Percentiles rank a stretch among this genome's conserved stretches.
These are phyloP conservation scores for Carassius auratus DNA, from an alignment of 2,113 vertebrate genomes.

Conservation along the genomic window DNA sequence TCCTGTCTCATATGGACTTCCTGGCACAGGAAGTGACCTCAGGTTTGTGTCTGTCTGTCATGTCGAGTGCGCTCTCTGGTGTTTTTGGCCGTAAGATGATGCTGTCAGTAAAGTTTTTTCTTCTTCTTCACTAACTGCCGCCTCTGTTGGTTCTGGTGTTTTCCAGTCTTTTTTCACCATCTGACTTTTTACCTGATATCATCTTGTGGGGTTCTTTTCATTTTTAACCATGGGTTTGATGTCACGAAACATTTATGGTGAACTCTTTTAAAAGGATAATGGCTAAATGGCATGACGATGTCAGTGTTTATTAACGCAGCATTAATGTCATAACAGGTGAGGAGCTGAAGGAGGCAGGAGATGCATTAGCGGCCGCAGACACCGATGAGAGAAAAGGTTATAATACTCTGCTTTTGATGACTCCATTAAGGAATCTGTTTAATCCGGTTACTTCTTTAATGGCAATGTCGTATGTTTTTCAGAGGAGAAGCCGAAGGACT, in stretches of 20 bases:
- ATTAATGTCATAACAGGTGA: slow-evolving; percentile 69
- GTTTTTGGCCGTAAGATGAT: background rate
- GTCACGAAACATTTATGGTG: background rate
- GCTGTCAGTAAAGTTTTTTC: background rate
- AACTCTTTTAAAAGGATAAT: background rate
- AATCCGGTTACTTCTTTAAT: background rate
- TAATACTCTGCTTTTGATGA: background rate
- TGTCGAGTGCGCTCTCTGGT: background rate
- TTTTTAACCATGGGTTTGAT: background rate
- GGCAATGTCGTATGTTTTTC: slow-evolving; percentile 29
- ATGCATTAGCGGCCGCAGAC: slow-evolving; percentile 64
- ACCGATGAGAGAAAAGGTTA: slow-evolving; percentile 80
- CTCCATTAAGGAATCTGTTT: background rate
- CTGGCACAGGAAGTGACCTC: slow-evolving; percentile 86
- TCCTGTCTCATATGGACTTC: slow-evolving; percentile 88
- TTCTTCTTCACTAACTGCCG: background rate
- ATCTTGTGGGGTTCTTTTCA: background rate
- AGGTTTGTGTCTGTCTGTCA: slow-evolving; percentile 82
- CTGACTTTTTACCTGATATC: background rate
- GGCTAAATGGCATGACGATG: background rate
- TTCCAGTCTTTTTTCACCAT: background rate
- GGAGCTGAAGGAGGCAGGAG: slow-evolving; percentile 65
- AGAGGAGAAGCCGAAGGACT: slow-evolving; percentile 92
- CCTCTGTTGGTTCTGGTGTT: background rate
- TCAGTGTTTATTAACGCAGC: background rate